These are phyloP conservation scores for Lethrus apterus DNA, from an alignment of 1,140 invertebrate species.

Conservation along the genomic window DNA sequence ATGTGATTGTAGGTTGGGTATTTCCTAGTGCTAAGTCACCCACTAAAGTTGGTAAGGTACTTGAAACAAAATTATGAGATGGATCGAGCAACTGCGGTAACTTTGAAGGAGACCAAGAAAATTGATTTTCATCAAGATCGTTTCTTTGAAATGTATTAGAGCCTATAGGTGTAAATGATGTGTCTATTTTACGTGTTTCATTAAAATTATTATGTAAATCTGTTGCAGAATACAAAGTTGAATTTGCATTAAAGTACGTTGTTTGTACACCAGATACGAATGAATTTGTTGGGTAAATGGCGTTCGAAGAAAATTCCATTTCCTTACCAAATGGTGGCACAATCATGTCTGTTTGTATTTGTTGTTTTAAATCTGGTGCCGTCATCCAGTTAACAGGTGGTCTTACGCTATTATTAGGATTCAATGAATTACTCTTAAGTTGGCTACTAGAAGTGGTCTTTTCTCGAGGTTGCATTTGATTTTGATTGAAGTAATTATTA, in stretches of 20 bases:
- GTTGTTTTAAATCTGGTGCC: slow-evolving; percentile 40
- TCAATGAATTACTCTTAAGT: slow-evolving; percentile 16
- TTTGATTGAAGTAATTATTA: slow-evolving; percentile 12
- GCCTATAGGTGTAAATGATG: slow-evolving; percentile 18
- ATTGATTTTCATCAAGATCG: slow-evolving; percentile 45
- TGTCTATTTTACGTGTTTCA: slow-evolving; percentile 16
- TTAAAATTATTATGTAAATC: slow-evolving; percentile 8
- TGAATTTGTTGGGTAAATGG: slow-evolving; percentile 21
- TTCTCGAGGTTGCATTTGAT: slow-evolving; percentile 1
- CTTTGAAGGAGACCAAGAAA: slow-evolving; percentile 53
- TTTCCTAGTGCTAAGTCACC: slow-evolving; percentile 53
- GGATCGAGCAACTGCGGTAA: slow-evolving; percentile 40
- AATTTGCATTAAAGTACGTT: slow-evolving; percentile 26
- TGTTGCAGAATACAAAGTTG: slow-evolving; percentile 19
- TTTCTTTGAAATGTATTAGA: slow-evolving; percentile 25
- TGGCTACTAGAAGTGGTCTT: neutral
- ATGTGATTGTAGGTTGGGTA: slow-evolving; percentile 22
- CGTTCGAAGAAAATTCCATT: slow-evolving; percentile 22
- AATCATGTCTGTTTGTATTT: slow-evolving; percentile 24
- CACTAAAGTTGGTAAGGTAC: slow-evolving; percentile 50
- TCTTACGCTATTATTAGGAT: slow-evolving; percentile 35
- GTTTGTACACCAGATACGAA: slow-evolving; percentile 20
- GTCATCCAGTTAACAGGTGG: slow-evolving; percentile 59
- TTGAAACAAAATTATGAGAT: slow-evolving; percentile 41
- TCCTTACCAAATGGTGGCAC: slow-evolving; percentile 27